These are phyloP conservation scores for Petaurus breviceps DNA, from an alignment of 2,113 vertebrate genomes.

Conservation along the genomic window DNA sequence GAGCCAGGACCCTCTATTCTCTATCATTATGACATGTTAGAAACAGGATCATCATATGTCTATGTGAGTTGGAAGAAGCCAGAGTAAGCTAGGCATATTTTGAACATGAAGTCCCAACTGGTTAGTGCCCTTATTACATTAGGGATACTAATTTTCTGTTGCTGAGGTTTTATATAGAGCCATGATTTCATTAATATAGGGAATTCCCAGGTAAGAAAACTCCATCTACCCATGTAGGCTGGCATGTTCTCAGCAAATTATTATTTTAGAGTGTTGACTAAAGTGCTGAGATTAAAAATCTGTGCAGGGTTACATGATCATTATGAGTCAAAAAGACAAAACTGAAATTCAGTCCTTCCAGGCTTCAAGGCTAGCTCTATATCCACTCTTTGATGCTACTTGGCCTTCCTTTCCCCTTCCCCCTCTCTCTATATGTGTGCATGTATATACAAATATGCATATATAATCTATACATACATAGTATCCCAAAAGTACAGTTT, in stretches of 20 bases:
- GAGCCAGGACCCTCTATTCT: background rate
- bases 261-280: background rate
- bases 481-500: background rate
- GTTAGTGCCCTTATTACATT: background rate
- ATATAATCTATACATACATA: background rate
- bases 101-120: background rate
- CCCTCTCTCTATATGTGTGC: background rate
- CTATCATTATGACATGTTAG: background rate
- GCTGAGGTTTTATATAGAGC: background rate
- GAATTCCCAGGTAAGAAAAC: background rate
- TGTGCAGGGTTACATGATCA: background rate
- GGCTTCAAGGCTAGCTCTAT: background rate
- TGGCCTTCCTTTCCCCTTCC: background rate
- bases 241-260: background rate
- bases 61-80: background rate
- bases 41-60: background rate
- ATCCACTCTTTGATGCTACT: background rate
- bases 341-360: background rate
- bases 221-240: background rate
- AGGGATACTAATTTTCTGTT: background rate
- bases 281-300: background rate
- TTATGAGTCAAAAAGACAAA: background rate
- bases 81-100: background rate
- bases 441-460: background rate
- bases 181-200: background rate